Evolutionary conservation across 2,797 vertebrate genomes (phyloP).

Genomic region (Smutsia gigantea): DNA sequence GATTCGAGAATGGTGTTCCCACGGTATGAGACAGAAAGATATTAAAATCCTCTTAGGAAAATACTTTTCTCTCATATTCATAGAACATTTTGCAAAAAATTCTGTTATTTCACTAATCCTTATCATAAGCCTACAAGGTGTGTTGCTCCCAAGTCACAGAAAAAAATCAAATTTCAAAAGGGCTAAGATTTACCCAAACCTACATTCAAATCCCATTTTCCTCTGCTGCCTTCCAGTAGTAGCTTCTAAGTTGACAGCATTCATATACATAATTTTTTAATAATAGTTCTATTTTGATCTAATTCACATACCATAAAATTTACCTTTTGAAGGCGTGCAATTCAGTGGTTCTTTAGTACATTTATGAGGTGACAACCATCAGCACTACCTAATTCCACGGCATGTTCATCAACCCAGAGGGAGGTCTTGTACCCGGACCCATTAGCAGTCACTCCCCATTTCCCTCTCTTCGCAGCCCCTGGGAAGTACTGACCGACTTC

Average conservation of each 20-base stretch:
- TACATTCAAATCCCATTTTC: not conserved
- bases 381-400: not conserved
- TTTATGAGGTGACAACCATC: not conserved
- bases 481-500: not conserved
- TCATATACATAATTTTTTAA: not conserved
- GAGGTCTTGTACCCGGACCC: not conserved
- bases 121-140: not conserved
- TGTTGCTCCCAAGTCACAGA: conserved; percentile 45
- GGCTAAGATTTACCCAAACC: conserved; percentile 3
- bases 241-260: not conserved
- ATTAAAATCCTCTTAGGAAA: not conserved
- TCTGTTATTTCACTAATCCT: not conserved
- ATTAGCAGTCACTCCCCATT: not conserved
- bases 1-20: not conserved
- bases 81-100: not conserved
- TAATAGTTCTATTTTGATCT: not conserved
- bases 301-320: conserved; percentile 20
- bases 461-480: not conserved
- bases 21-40: not conserved
- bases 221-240: not conserved
- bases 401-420: not conserved
- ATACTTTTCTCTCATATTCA: not conserved
- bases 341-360: not conserved
- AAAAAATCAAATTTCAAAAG: conserved; percentile 32
- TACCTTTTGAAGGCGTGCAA: not conserved